Conservation (phyloP, 2,113 vertebrate genomes). For the Actenoides hombroni region DNA sequence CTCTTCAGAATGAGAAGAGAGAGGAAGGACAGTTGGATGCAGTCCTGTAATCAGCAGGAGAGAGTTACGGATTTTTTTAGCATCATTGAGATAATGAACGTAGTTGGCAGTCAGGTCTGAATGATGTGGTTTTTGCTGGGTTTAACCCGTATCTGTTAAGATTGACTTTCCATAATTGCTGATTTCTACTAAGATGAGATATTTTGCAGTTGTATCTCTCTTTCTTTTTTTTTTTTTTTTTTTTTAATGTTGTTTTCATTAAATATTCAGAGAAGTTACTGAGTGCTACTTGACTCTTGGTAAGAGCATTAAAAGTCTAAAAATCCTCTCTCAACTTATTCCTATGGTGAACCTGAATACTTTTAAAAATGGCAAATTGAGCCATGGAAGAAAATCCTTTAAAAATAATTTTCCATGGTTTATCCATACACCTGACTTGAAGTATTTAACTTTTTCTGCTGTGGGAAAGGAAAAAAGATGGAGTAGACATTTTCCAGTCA, state of each 20-base stretch:
- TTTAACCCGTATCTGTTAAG: not conserved
- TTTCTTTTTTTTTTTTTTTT: not conserved
- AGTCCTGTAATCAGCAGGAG: not conserved
- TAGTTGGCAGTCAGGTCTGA: not conserved
- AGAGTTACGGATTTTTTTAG: not conserved
- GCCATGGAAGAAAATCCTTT: not conserved
- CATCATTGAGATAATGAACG: not conserved
- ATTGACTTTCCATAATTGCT: not conserved
- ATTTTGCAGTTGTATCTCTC: not conserved
- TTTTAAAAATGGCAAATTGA: not conserved
- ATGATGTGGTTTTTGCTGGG: not conserved
- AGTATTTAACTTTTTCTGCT: not conserved
- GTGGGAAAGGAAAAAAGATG: not conserved
- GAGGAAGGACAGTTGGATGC: not conserved
- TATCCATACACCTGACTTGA: not conserved
- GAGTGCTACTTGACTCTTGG: not conserved
- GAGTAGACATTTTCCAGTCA: not conserved
- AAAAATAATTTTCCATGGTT: not conserved
- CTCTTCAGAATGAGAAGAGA: not conserved
- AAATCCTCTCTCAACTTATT: not conserved
- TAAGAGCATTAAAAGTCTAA: not conserved
- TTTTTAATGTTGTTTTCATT: not conserved
- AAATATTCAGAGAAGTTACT: not conserved
- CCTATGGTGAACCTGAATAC: not conserved
- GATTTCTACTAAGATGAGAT: not conserved